A percentile compares a stretch with the other conserved stretches of the same genome.
These are phyloP conservation scores for Temnothorax nylanderi DNA, from an alignment of 1,140 invertebrate genomes.

Conservation along the genomic window DNA sequence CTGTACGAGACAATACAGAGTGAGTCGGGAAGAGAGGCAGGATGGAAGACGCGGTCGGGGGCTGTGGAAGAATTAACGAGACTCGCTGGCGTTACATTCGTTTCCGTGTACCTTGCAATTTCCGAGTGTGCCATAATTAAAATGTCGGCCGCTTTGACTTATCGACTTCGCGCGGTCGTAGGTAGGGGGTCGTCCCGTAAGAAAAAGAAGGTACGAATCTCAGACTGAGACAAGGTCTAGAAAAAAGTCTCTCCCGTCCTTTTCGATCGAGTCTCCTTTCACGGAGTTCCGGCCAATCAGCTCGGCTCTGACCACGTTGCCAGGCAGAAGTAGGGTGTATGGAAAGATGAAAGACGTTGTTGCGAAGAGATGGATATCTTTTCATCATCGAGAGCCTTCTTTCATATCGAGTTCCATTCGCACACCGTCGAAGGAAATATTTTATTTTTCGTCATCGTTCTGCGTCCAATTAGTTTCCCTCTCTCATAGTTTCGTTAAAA, in stretches of 20 bases:
- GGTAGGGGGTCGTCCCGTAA: background rate
- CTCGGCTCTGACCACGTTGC: constrained; percentile 51
- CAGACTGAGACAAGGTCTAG: constrained; percentile 41
- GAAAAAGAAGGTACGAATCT: constrained; percentile 59
- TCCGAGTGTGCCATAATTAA: constrained; percentile 74
- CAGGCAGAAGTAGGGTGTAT: constrained; percentile 25
- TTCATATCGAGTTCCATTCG: constrained; percentile 57
- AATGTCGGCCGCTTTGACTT: constrained; percentile 75
- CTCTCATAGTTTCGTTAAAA: background rate
- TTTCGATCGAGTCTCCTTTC: constrained; percentile 60
- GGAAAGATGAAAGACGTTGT: constrained; percentile 68
- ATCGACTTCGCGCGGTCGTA: constrained; percentile 56
- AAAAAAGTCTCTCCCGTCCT: constrained; percentile 37
- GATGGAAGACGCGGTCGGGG: background rate
- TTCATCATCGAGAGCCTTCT: constrained; percentile 67
- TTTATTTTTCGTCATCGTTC: constrained; percentile 55
- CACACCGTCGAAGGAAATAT: constrained; percentile 43
- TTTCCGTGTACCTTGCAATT: constrained; percentile 73
- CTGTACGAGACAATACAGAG: constrained; percentile 6
- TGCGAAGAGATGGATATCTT: constrained; percentile 53
- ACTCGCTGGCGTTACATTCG: constrained; percentile 56
- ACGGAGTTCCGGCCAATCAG: constrained; percentile 69
- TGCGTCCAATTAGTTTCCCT: constrained; percentile 44
- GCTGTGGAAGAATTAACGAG: constrained; percentile 58
- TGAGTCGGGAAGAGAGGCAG: background rate